A percentile compares a stretch with the other conserved stretches of the same genome.
Evolutionary conservation across 2,888 invertebrate species (phyloP).

Genomic region (Alloplasta piceator): DNA sequence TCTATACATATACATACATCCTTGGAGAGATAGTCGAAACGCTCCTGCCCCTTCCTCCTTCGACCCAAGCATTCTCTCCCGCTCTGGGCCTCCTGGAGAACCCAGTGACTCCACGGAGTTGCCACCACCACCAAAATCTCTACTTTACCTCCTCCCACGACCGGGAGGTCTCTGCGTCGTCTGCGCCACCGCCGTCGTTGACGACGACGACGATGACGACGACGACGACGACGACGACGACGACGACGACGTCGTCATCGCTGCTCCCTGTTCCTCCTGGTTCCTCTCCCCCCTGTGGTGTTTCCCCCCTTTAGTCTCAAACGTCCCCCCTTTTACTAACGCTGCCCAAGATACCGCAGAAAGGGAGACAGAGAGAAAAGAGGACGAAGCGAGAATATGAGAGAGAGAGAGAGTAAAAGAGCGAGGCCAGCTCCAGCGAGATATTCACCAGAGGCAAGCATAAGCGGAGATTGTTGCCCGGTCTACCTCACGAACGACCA

Average conservation of each 20-base stretch:
- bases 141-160: slow-evolving; percentile 61
- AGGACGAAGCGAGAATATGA: slow-evolving; percentile 39
- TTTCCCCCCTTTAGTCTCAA: slow-evolving; percentile 74
- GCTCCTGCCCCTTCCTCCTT: slow-evolving; percentile 65
- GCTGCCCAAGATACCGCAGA: slow-evolving; percentile 79
- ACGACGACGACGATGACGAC: slow-evolving; percentile 35
- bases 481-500: slow-evolving; percentile 74
- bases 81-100: slow-evolving; percentile 43
- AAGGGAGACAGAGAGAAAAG: slow-evolving; percentile 72
- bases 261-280: slow-evolving; percentile 51
- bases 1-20: slow-evolving; percentile 14
- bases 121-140: slow-evolving; percentile 69
- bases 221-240: neutral
- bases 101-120: slow-evolving; percentile 66
- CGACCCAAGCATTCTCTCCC: slow-evolving; percentile 44
- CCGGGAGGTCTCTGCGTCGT: slow-evolving; percentile 73
- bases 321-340: slow-evolving; percentile 73
- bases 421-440: slow-evolving; percentile 73
- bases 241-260: neutral
- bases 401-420: slow-evolving; percentile 47
- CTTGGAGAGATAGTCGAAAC: neutral
- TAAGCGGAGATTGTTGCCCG: slow-evolving; percentile 81
- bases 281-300: slow-evolving; percentile 53
- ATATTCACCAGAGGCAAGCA: slow-evolving; percentile 79
- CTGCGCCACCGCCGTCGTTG: slow-evolving; percentile 60